Percentiles rank a stretch among this genome's conserved stretches.
phyloP scores from a whole-genome alignment of 1,140 invertebrate genomes.

The Aphelinus atriplicis region DNA sequence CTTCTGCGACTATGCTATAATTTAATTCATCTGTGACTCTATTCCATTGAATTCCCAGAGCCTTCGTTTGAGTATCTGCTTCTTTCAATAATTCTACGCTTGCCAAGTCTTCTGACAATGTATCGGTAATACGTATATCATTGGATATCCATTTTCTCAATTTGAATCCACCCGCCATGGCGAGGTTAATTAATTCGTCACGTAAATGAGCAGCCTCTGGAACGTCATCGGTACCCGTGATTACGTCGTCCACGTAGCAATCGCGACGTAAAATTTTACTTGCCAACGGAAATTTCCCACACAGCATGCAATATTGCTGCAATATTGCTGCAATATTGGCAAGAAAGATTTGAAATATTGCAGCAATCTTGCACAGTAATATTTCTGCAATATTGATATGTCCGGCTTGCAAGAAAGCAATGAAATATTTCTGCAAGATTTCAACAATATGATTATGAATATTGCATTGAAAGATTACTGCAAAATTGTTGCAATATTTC shows the following conservation, averaged over 20 bases:
- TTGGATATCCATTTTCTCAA: constrained; percentile 25
- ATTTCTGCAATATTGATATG: too few species aligned
- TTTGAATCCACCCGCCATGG: constrained; percentile 16
- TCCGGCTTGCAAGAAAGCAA: too few species aligned
- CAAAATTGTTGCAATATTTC: too few species aligned
- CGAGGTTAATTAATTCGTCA: not conserved
- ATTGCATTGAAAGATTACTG: too few species aligned
- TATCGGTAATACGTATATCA: not conserved
- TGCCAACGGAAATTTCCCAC: not conserved
- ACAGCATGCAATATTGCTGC: too few species aligned
- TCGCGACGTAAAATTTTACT: constrained; percentile 3
- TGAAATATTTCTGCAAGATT: too few species aligned
- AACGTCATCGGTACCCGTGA: not conserved
- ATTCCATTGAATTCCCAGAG: constrained; percentile 4
- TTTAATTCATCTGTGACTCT: not conserved
- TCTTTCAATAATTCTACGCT: not conserved
- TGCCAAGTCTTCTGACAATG: not conserved
- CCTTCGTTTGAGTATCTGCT: not conserved
- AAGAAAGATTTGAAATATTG: too few species aligned
- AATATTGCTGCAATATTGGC: too few species aligned
- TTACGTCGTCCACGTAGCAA: constrained; percentile 15
- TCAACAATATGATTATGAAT: too few species aligned
- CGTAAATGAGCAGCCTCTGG: not conserved
- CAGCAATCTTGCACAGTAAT: too few species aligned
- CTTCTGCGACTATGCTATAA: not conserved